These are phyloP conservation scores for Passerina amoena DNA, from an alignment of 2,113 vertebrate species.

Conservation along the genomic window DNA sequence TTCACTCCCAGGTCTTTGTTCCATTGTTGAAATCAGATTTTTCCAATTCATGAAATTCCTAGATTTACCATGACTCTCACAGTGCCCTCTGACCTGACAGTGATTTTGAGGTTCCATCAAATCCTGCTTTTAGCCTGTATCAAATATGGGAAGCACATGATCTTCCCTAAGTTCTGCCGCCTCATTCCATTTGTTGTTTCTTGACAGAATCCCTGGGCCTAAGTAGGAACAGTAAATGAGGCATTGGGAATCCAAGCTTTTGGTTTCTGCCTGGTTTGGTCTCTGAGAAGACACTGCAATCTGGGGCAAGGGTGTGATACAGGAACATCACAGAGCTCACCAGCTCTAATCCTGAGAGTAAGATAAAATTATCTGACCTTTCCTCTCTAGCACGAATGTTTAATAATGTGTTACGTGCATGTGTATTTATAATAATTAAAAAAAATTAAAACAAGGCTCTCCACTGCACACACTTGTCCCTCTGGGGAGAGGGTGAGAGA, in stretches of 20 bases:
- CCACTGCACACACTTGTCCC: conserved; percentile 36
- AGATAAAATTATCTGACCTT: conserved; percentile 6
- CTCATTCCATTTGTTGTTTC: not conserved
- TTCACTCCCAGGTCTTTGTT: not conserved
- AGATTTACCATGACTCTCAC: not conserved
- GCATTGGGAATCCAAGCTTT: not conserved
- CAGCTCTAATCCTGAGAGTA: not conserved
- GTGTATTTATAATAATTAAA: conserved; percentile 50
- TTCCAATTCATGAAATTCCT: not conserved
- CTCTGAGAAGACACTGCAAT: not conserved
- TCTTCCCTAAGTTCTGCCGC: not conserved
- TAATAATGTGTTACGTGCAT: conserved; percentile 25
- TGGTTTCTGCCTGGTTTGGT: not conserved
- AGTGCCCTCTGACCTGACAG: not conserved
- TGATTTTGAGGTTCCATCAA: not conserved
- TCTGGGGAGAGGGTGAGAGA: conserved; percentile 50
- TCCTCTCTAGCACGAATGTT: not conserved
- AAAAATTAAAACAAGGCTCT: conserved; percentile 48
- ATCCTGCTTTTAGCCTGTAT: not conserved
- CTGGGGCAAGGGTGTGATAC: not conserved
- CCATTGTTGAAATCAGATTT: not conserved
- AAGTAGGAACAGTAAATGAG: not conserved
- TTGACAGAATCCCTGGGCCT: not conserved
- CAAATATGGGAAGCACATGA: not conserved
- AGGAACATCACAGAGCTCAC: not conserved